Conservation (phyloP, 2,113 vertebrate genomes). For the Helogale parvula region DNA sequence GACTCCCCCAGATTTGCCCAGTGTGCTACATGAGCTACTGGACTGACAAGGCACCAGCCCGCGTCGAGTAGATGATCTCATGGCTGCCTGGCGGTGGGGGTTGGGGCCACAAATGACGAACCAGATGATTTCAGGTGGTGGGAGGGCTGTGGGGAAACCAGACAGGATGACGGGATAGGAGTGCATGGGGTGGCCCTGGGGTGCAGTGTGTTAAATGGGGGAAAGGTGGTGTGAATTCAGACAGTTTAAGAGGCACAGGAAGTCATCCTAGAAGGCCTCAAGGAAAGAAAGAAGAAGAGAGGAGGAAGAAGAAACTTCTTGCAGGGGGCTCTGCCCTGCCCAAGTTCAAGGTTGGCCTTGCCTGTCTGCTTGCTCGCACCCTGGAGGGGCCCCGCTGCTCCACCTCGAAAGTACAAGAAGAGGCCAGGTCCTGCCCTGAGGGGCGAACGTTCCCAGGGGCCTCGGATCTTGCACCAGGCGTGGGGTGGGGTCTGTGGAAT, state of each 20-base stretch:
- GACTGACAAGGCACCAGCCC: accelerated
- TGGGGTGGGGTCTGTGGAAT: neutral
- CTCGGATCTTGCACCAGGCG: too few relatives aligned
- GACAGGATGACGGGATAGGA: too few relatives aligned
- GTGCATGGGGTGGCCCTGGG: neutral
- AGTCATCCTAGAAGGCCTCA: neutral
- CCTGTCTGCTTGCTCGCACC: neutral
- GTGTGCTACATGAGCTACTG: neutral
- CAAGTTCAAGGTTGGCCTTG: neutral
- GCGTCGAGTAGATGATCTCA: neutral
- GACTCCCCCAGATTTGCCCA: neutral
- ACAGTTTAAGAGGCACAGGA: neutral
- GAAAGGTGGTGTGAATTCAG: neutral
- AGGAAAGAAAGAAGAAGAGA: neutral
- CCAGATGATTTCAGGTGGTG: neutral
- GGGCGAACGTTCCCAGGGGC: neutral
- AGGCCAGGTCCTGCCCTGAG: neutral
- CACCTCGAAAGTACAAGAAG: neutral
- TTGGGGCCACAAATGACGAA: neutral
- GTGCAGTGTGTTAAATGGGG: neutral
- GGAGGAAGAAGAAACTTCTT: neutral
- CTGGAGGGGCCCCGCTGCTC: neutral
- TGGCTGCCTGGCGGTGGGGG: too few relatives aligned
- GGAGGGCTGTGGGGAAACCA: neutral
- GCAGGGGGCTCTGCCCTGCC: neutral